These are phyloP conservation scores for Halotydeus destructor DNA, from an alignment of 1,140 invertebrate genomes.

Conservation along the genomic window DNA sequence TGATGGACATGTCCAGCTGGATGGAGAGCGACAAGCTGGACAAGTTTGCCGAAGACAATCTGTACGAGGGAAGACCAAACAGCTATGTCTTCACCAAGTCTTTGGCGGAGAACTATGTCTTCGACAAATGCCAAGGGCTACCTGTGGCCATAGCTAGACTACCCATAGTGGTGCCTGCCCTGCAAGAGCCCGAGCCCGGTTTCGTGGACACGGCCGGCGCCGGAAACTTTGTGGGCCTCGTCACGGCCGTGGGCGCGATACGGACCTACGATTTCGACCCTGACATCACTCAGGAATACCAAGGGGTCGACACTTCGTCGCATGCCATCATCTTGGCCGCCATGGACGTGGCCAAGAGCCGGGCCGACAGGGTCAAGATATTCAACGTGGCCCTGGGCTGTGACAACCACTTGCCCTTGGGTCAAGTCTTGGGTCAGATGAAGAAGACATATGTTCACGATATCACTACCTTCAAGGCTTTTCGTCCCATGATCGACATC, in stretches of 20 bases:
- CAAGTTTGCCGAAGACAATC: conserved; percentile 63
- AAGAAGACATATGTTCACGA: too few relatives aligned
- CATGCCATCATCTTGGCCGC: too few relatives aligned
- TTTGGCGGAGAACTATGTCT: conserved; percentile 49
- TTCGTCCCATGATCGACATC: too few relatives aligned
- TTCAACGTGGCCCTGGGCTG: too few relatives aligned
- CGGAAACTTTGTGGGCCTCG: conserved; percentile 43
- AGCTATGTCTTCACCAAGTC: conserved; percentile 66
- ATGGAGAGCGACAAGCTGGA: conserved; percentile 9
- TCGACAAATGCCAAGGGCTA: conserved; percentile 75
- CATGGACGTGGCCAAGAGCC: too few relatives aligned
- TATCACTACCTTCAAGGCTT: too few relatives aligned
- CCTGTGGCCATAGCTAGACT: conserved; percentile 59
- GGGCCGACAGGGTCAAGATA: too few relatives aligned
- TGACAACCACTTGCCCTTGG: too few relatives aligned
- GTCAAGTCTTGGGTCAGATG: too few relatives aligned
- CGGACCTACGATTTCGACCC: conserved; percentile 78
- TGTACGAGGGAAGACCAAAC: conserved; percentile 45
- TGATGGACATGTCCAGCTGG: conserved; percentile 15
- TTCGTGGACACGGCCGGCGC: conserved; percentile 58
- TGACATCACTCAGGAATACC: conserved; percentile 64
- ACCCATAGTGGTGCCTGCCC: conserved; percentile 52
- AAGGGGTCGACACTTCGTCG: conserved; percentile 85
- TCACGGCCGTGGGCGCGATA: conserved; percentile 33
- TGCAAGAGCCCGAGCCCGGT: conserved; percentile 27